These are phyloP conservation scores for Ceratina calcarata DNA, from an alignment of 1,140 invertebrate genomes.

Conservation along the genomic window DNA sequence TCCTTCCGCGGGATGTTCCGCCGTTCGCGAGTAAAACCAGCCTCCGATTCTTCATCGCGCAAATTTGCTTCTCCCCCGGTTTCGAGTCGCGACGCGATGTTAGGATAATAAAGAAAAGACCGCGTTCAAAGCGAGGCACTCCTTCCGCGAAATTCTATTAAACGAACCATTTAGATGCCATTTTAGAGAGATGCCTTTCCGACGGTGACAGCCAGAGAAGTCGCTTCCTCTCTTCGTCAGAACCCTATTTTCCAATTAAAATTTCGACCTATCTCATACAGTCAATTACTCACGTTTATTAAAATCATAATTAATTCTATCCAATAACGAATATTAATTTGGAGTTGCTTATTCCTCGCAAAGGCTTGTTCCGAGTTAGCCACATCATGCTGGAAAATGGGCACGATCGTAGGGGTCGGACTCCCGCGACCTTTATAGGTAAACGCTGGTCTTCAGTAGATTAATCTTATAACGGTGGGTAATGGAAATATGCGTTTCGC, in stretches of 20 bases:
- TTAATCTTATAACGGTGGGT: not conserved
- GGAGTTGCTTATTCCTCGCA: too few relatives aligned
- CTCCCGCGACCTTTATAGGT: too few relatives aligned
- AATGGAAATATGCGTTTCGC: not conserved
- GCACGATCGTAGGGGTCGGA: too few relatives aligned
- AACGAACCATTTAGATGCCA: not conserved
- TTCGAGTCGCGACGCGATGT: not conserved
- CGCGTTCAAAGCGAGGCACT: not conserved
- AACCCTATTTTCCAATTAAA: too few relatives aligned
- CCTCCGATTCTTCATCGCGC: not conserved
- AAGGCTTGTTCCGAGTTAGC: too few relatives aligned
- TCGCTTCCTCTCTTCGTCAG: not conserved
- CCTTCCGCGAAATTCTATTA: slow-evolving; percentile 8
- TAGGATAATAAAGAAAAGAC: not conserved
- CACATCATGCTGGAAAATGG: too few relatives aligned
- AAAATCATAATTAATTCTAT: too few relatives aligned
- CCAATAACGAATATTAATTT: too few relatives aligned
- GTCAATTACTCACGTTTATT: too few relatives aligned
- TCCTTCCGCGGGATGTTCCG: too few relatives aligned
- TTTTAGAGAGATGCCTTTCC: not conserved
- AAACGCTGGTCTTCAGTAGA: not conserved
- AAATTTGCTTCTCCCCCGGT: not conserved
- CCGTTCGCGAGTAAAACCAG: not conserved
- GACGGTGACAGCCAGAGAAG: not conserved
- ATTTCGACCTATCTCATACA: too few relatives aligned